Conservation (phyloP, 2,888 invertebrate genomes). For the Saturnia japonica region DNA sequence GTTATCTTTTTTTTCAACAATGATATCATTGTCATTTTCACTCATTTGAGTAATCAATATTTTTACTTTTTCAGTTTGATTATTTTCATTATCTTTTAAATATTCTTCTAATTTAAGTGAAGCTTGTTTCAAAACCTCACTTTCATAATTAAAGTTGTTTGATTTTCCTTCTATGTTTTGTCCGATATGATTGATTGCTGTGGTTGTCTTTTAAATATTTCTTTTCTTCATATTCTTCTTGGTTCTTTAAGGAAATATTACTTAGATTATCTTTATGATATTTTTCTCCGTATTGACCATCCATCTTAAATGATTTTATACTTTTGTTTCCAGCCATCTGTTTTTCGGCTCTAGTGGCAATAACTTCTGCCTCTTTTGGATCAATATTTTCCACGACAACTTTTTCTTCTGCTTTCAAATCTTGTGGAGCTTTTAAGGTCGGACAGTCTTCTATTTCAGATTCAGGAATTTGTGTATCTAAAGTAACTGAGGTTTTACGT, state of each 20-base stretch:
- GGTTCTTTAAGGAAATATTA: conserved; percentile 62
- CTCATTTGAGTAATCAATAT: conserved; percentile 52
- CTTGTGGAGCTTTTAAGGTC: conserved; percentile 75
- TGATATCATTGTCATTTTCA: conserved; percentile 59
- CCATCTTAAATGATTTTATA: conserved; percentile 70
- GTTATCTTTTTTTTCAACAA: conserved; percentile 45
- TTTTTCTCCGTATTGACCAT: conserved; percentile 67
- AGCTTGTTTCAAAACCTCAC: conserved; percentile 80
- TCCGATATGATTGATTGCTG: conserved; percentile 68
- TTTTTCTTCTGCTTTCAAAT: conserved; percentile 78
- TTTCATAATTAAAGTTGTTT: conserved; percentile 83
- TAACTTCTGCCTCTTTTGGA: conserved; percentile 64
- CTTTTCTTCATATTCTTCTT: conserved; percentile 68
- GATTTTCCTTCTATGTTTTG: conserved; percentile 67
- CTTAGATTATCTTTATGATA: conserved; percentile 63
- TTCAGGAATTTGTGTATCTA: conserved; percentile 70
- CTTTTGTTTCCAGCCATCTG: conserved; percentile 65
- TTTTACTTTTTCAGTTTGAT: conserved; percentile 55
- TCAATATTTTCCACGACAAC: conserved; percentile 68
- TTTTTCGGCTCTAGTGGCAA: conserved; percentile 66
- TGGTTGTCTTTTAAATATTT: conserved; percentile 74
- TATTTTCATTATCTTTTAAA: conserved; percentile 63
- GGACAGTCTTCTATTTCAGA: conserved; percentile 79
- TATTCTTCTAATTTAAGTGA: conserved; percentile 79
- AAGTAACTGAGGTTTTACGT: conserved; percentile 66